Conservation (phyloP, 2,797 vertebrate genomes). For the Hippopotamyrus pictus region DNA sequence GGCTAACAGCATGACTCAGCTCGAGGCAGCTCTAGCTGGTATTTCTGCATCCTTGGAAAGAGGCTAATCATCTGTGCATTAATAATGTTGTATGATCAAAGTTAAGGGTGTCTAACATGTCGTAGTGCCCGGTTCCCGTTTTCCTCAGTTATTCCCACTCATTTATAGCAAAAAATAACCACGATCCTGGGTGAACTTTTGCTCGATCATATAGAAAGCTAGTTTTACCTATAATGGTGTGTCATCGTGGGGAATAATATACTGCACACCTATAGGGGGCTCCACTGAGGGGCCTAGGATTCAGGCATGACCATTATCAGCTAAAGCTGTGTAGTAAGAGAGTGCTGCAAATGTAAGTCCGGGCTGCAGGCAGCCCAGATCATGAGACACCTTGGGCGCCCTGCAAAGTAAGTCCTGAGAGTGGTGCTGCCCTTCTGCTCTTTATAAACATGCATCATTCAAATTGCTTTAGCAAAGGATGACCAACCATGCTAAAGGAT, state of each 20-base stretch:
- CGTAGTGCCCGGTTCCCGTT: not conserved
- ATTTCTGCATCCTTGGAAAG: conserved; percentile 2
- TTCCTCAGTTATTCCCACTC: not conserved
- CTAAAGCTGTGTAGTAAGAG: not conserved
- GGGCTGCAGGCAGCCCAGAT: not conserved
- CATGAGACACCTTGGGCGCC: not conserved
- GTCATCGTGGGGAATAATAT: not conserved
- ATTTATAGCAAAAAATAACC: not conserved
- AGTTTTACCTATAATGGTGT: not conserved
- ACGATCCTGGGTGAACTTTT: not conserved
- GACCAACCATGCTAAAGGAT: not conserved
- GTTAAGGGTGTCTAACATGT: not conserved
- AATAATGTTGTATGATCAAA: not conserved
- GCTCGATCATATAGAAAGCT: not conserved
- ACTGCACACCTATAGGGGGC: not conserved
- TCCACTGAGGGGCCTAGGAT: not conserved
- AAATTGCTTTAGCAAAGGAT: not conserved
- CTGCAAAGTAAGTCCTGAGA: not conserved
- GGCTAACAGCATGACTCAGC: not conserved
- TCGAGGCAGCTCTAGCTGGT: not conserved
- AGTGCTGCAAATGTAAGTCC: not conserved
- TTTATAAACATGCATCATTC: not conserved
- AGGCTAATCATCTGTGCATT: not conserved
- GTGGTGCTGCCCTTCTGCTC: not conserved
- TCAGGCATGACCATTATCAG: not conserved